These are phyloP conservation scores for Desoria tigrina DNA, from an alignment of 2,888 invertebrate genomes.

Conservation along the genomic window DNA sequence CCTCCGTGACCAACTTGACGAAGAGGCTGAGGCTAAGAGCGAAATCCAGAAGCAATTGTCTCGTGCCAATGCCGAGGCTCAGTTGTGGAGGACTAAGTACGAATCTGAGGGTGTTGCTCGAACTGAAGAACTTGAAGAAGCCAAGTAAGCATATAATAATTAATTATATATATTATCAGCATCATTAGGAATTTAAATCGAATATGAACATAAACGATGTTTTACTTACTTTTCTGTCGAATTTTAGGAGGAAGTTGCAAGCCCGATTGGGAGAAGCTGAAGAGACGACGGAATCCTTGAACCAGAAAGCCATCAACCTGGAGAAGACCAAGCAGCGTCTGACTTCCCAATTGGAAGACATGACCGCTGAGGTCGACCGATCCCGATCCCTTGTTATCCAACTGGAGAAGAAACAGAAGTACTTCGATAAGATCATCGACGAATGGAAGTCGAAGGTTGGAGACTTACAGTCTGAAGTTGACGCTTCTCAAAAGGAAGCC, in stretches of 20 bases:
- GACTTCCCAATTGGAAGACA: constrained; percentile 94
- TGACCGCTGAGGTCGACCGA: constrained; percentile 96
- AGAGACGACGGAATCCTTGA: constrained; percentile 94
- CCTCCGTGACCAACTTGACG: constrained; percentile 98
- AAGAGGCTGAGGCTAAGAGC: constrained; percentile 98
- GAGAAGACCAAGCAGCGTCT: constrained; percentile 98
- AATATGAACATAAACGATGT: background rate
- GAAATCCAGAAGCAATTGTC: constrained; percentile 98
- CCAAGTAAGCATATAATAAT: constrained; percentile 65
- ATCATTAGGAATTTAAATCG: background rate
- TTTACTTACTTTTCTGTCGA: constrained; percentile 5
- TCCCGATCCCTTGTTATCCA: constrained; percentile 93
- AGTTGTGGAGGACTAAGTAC: constrained; percentile 97
- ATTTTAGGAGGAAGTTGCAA: constrained; percentile 76
- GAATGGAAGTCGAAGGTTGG: constrained; percentile 99
- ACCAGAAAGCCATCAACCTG: constrained; percentile 93
- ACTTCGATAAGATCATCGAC: constrained; percentile 98
- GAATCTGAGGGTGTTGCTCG: constrained; percentile 96
- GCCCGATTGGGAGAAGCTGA: constrained; percentile 96
- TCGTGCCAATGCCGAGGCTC: constrained; percentile 86
- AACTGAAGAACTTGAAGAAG: constrained; percentile 90
- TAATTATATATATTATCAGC: background rate
- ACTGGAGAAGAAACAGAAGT: constrained; percentile 99
- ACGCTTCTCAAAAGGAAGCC: constrained; percentile 98
- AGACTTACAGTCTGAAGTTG: constrained; percentile 94